Evolutionary conservation across 2,113 vertebrate genomes (phyloP).

Genomic region (Melanocharis versteri): DNA sequence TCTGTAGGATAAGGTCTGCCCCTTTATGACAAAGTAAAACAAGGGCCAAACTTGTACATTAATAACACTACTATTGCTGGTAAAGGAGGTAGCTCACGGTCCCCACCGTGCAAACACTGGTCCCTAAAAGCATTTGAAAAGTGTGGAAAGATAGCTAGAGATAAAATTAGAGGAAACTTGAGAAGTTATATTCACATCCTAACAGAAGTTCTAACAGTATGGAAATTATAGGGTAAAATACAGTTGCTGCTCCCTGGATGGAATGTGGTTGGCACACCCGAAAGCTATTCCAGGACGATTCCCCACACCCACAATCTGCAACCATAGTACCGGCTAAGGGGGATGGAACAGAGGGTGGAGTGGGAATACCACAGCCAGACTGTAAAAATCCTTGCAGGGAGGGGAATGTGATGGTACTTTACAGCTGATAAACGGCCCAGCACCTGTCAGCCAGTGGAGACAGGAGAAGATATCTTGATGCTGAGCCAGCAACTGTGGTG

Average conservation of each 20-base stretch:
- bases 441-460: not conserved
- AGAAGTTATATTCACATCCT: not conserved
- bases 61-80: not conserved
- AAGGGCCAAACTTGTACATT: not conserved
- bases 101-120: not conserved
- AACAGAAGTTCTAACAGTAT: not conserved
- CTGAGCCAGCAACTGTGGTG: not conserved
- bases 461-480: not conserved
- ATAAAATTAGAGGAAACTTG: not conserved
- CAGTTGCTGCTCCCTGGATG: not conserved
- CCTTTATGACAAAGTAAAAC: not conserved
- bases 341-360: not conserved
- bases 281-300: not conserved
- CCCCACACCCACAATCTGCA: not conserved
- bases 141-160: not conserved
- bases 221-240: not conserved
- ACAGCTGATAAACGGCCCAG: rapidly evolving
- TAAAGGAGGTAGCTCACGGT: not conserved
- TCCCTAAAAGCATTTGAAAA: not conserved
- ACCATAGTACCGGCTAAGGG: not conserved
- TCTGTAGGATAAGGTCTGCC: not conserved
- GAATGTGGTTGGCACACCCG: not conserved
- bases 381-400: not conserved
- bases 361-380: not conserved
- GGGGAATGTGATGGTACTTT: not conserved